Percentiles rank a stretch among this genome's conserved stretches.
Conservation (phyloP, 2,888 invertebrate species). For the Standfussiana lucernea region DNA sequence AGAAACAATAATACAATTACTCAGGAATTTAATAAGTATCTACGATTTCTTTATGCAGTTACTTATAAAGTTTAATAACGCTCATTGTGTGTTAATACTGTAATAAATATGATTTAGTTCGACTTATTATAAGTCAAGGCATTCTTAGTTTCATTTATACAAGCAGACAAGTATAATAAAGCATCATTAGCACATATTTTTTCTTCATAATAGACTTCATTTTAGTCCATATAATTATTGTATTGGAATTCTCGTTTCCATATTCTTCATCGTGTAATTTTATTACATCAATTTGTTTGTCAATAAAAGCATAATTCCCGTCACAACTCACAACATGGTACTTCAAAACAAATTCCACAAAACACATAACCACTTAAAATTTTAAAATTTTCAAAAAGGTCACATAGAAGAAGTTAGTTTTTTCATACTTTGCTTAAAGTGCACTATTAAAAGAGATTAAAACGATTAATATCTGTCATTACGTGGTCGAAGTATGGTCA, state of each 20-base stretch:
- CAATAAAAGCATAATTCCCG: conserved; percentile 8
- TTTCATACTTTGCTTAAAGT: conserved; percentile 58
- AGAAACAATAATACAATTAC: conserved; percentile 24
- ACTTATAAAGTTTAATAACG: conserved; percentile 21
- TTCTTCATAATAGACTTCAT: not conserved
- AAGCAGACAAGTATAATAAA: not conserved
- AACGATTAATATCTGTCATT: conserved; percentile 78
- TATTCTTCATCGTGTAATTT: conserved; percentile 6
- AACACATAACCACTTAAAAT: conserved; percentile 35
- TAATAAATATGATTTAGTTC: conserved; percentile 39
- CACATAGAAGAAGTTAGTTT: conserved; percentile 51
- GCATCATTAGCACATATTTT: conserved; percentile 22
- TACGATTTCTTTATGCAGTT: conserved; percentile 21
- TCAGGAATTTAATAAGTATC: conserved; percentile 14
- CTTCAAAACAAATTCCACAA: conserved; percentile 25
- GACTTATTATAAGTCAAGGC: conserved; percentile 6
- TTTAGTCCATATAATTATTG: not conserved
- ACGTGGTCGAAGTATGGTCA: conserved; percentile 75
- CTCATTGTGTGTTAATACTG: conserved; percentile 44
- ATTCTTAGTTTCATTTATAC: conserved; percentile 18
- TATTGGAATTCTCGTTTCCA: conserved; percentile 6
- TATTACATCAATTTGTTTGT: conserved; percentile 7
- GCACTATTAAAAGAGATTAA: conserved; percentile 73
- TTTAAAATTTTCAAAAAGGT: conserved; percentile 49
- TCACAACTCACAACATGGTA: conserved; percentile 16